These are phyloP conservation scores for Gorsachius magnificus DNA, from an alignment of 2,797 vertebrate species.

Conservation along the genomic window DNA sequence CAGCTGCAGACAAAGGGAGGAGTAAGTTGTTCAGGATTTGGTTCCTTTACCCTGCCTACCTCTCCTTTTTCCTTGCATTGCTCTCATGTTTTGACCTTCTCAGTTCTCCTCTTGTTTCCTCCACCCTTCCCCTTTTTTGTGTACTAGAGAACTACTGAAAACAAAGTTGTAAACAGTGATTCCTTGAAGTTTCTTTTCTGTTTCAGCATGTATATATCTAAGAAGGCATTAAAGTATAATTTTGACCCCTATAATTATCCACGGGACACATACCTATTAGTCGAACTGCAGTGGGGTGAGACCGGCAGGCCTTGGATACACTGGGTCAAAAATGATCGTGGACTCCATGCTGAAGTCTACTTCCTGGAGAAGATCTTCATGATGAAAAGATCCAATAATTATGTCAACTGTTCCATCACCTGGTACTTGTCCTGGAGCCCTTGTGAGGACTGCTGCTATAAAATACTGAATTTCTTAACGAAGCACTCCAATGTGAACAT, in stretches of 20 bases:
- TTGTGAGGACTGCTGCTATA: fast-evolving
- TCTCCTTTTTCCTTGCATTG: neutral
- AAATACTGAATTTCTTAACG: neutral
- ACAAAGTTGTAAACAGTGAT: neutral
- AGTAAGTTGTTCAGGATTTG: neutral
- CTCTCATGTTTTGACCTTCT: neutral
- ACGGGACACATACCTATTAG: neutral
- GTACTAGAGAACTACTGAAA: neutral
- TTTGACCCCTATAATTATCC: fast-evolving
- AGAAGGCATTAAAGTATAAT: fast-evolving
- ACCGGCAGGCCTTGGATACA: fast-evolving
- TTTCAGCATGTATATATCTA: slow-evolving; percentile 18
- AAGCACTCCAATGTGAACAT: neutral
- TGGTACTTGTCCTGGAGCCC: slow-evolving; percentile 33
- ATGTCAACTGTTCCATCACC: neutral
- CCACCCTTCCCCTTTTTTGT: neutral
- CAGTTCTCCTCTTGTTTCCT: neutral
- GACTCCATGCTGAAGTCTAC: neutral
- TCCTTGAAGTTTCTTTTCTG: neutral
- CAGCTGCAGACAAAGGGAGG: neutral
- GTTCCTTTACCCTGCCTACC: neutral
- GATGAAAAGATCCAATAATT: neutral
- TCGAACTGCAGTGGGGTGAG: neutral
- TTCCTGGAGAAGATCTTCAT: neutral
- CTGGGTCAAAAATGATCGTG: neutral